Base-by-base conservation (phyloP, 1,140 invertebrate genomes). In the Neodiprion pinetum region DNA sequence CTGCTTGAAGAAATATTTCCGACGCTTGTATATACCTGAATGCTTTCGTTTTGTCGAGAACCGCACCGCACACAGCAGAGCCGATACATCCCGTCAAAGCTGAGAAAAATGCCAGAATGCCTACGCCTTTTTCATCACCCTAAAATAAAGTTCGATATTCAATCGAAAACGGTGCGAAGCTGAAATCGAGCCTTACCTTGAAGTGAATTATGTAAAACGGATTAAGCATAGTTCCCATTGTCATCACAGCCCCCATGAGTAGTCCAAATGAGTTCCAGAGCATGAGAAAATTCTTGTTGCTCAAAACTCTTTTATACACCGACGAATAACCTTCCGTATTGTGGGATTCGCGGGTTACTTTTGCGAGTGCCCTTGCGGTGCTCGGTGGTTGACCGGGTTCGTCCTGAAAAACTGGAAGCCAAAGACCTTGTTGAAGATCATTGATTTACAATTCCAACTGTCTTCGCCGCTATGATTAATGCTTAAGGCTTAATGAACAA, bases 51-150 rank as follows among this genome's bases (percentile, higher is more conserved):
- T 9, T 61, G 53, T 61, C 53, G 11, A 61, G 53, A 17, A 61
- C 0, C 11, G 53, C 8, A 17, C 11, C 11, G 53, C 11, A 12
- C 53, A 17, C n/a, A 5, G n/a, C 11, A 61, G n/a, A 61, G 11
- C n/a, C n/a, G 53, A 5, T 9, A 5, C 4, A 61, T 61, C 11
- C 4, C n/a, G 11, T 8, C 53, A 5, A 14, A 14, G 79, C 79
- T 61, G 11, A n/a, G 53, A 11, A 61, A 4, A 9, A 61, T 9
- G 53, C 0, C 8, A 61, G n/a, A 61, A 61, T 9, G 9, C 11
- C 53, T 12, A 61, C n/a, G 4, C 53, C 53, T 17, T 12, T 40
- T 40, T 2, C 28, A 40, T 40, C 28, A 0, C 0, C 28, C 28
- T 40, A 5, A 40, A 40, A 40, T 40, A 40, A 40, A 40, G 28